phyloP scores from a whole-genome alignment of 2,888 invertebrate species.

The Clepsis dumicolana region DNA sequence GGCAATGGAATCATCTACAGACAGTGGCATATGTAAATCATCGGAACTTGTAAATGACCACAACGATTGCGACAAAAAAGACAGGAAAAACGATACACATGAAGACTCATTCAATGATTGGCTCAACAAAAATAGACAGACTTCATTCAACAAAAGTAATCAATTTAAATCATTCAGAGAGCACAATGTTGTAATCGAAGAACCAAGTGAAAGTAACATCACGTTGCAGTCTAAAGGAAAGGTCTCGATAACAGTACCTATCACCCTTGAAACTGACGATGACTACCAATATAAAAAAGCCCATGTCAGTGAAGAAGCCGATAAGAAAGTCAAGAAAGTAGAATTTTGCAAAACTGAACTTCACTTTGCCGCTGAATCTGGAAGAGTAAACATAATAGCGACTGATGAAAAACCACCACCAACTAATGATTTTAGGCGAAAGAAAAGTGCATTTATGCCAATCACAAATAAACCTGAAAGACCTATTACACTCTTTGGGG shows the following conservation, averaged over 20 bases:
- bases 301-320: conserved; percentile 66
- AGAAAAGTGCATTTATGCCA: conserved; percentile 85
- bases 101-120: conserved; percentile 78
- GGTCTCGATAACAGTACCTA: conserved; percentile 75
- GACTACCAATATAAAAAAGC: conserved; percentile 58
- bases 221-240: conserved; percentile 74
- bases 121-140: conserved; percentile 73
- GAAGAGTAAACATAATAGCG: conserved; percentile 94
- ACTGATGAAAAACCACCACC: conserved; percentile 95
- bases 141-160: conserved; percentile 61
- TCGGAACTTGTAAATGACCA: conserved; percentile 87
- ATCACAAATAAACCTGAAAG: conserved; percentile 74
- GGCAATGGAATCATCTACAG: conserved; percentile 91
- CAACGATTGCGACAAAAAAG: conserved; percentile 59
- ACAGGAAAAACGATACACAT: conserved; percentile 56
- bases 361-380: conserved; percentile 94
- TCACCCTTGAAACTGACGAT: conserved; percentile 65
- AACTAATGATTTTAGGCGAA: conserved; percentile 91
- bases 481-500: conserved; percentile 89
- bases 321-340: conserved; percentile 89
- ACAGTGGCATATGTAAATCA: conserved; percentile 91
- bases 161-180: conserved; percentile 62
- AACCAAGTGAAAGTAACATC: conserved; percentile 66
- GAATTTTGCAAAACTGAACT: conserved; percentile 96
- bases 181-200: conserved; percentile 61